These are phyloP conservation scores for Cephus pulcher DNA, from an alignment of 2,888 invertebrate genomes.

Conservation along the genomic window DNA sequence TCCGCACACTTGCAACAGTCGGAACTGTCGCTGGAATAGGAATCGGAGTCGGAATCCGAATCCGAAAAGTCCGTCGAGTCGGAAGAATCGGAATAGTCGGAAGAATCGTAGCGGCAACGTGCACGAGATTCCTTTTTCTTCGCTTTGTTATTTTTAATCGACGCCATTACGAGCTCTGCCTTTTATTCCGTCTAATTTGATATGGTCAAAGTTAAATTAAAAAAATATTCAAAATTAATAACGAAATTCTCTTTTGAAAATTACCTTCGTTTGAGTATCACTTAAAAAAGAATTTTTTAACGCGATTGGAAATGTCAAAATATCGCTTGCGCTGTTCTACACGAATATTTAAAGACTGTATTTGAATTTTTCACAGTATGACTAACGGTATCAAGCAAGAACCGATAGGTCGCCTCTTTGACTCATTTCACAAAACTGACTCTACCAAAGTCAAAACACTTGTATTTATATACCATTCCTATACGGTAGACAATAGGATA, in stretches of 20 bases:
- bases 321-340: neutral
- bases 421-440: neutral
- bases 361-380: neutral
- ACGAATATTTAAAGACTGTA: neutral
- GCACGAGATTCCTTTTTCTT: slow-evolving; percentile 13
- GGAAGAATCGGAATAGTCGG: slow-evolving; percentile 16
- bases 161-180: neutral
- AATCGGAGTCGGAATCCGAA: slow-evolving; percentile 18
- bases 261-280: neutral
- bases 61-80: slow-evolving; percentile 16
- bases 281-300: neutral
- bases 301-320: neutral
- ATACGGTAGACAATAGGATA: neutral
- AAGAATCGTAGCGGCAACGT: slow-evolving; percentile 11
- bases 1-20: neutral
- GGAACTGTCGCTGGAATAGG: slow-evolving; percentile 12
- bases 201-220: neutral
- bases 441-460: neutral
- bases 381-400: neutral
- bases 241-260: neutral
- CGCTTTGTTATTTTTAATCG: neutral
- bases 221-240: neutral
- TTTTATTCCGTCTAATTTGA: neutral
- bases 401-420: neutral
- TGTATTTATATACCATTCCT: neutral